Percentiles rank a stretch among this genome's conserved stretches.
phyloP scores from a whole-genome alignment of 2,113 vertebrate species.

The Rhabdomys dilectus region DNA sequence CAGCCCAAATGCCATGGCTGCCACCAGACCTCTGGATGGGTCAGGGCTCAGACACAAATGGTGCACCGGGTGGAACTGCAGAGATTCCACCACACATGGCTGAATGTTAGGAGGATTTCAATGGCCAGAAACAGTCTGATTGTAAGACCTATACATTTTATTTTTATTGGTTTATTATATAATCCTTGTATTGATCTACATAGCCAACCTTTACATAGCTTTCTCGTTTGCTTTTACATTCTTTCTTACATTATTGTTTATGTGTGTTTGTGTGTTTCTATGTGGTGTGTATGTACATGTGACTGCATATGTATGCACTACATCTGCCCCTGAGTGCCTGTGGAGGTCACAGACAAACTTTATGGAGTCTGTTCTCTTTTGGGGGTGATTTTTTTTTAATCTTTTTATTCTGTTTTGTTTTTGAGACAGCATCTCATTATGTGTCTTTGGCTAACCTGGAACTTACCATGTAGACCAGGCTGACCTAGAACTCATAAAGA shows the following conservation, averaged over 20 bases:
- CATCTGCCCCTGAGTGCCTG: not conserved
- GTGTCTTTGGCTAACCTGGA: not conserved
- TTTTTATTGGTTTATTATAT: constrained; percentile 5
- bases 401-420: not conserved
- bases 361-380: not conserved
- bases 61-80: not conserved
- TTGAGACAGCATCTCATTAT: not conserved
- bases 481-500: not conserved
- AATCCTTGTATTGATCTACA: not conserved
- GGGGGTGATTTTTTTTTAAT: not conserved
- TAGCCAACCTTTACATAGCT: not conserved
- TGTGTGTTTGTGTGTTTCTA: not conserved
- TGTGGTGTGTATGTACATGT: not conserved
- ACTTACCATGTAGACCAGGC: not conserved
- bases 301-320: not conserved
- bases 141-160: not conserved
- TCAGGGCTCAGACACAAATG: not conserved
- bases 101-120: not conserved
- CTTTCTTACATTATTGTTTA: not conserved
- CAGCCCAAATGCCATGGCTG: not conserved
- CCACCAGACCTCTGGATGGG: not conserved
- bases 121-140: not conserved
- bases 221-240: constrained; percentile 40
- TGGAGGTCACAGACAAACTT: not conserved
- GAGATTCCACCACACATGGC: not conserved